phyloP scores from a whole-genome alignment of 1,140 invertebrate genomes.

The Temnothorax curvispinosus region DNA sequence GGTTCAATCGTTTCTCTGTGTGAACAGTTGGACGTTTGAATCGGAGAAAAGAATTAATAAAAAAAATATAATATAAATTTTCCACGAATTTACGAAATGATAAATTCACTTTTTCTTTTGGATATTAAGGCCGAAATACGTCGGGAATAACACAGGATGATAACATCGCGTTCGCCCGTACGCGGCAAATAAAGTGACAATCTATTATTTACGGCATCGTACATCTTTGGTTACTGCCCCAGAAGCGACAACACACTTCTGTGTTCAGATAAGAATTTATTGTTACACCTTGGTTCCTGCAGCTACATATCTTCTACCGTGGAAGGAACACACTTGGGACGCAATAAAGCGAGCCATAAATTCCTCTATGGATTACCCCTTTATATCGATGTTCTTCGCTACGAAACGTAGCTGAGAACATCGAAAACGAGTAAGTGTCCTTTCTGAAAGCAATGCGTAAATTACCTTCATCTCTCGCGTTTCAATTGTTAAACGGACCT shows the following conservation, averaged over 20 bases:
- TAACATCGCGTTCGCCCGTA: constrained; percentile 22
- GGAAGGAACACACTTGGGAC: constrained; percentile 48
- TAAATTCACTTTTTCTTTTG: background rate
- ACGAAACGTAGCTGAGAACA: constrained; percentile 43
- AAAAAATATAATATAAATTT: background rate
- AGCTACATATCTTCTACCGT: constrained; percentile 53
- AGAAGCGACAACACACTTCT: constrained; percentile 46
- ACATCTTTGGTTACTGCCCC: constrained; percentile 61
- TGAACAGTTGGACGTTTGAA: background rate
- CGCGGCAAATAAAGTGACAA: constrained; percentile 49
- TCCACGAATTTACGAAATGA: background rate
- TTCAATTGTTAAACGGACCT: constrained; percentile 1
- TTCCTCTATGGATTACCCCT: constrained; percentile 55
- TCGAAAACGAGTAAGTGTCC: background rate
- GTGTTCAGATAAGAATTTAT: constrained; percentile 69
- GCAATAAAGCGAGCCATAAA: constrained; percentile 72
- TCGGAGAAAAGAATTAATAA: background rate
- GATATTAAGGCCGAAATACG: background rate
- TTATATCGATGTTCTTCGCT: constrained; percentile 55
- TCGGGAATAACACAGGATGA: background rate
- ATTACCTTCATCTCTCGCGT: constrained; percentile 20
- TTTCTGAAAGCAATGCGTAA: constrained; percentile 28
- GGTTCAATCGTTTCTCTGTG: background rate
- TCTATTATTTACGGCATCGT: constrained; percentile 63
- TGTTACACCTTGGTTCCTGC: constrained; percentile 43